phyloP scores from a whole-genome alignment of 2,888 invertebrate species.

The Colletes collaris region DNA sequence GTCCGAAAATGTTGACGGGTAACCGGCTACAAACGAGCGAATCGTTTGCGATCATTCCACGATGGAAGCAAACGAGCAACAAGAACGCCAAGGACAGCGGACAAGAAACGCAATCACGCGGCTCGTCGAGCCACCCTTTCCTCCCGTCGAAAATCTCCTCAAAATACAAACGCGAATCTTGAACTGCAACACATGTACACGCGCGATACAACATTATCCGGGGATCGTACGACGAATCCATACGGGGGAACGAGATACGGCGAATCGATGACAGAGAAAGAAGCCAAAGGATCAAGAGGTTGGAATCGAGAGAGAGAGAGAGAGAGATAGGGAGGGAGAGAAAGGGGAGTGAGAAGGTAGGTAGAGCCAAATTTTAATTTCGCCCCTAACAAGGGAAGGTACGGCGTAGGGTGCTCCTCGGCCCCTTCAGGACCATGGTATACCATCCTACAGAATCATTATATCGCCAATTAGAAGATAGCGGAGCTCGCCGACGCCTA shows the following conservation, averaged over 20 bases:
- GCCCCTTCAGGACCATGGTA: constrained; percentile 77
- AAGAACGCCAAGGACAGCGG: not conserved
- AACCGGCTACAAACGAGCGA: not conserved
- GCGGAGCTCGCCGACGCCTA: constrained; percentile 81
- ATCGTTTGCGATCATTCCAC: not conserved
- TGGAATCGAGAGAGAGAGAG: constrained; percentile 16
- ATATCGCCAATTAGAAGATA: constrained; percentile 83
- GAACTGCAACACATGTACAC: constrained; percentile 53
- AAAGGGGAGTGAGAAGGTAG: constrained; percentile 46
- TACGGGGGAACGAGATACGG: constrained; percentile 38
- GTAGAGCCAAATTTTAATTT: constrained; percentile 78
- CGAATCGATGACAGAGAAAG: constrained; percentile 21
- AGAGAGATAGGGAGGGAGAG: constrained; percentile 36
- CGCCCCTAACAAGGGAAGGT: constrained; percentile 76
- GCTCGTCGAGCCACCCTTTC: constrained; percentile 14
- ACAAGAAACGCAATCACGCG: constrained; percentile 43
- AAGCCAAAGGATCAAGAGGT: constrained; percentile 13
- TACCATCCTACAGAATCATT: constrained; percentile 83
- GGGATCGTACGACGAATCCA: constrained; percentile 70
- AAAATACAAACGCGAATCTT: constrained; percentile 38
- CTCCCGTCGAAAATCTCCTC: constrained; percentile 34
- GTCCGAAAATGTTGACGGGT: not conserved
- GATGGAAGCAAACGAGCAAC: no score
- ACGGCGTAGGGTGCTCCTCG: constrained; percentile 65
- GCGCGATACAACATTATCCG: constrained; percentile 65